These are phyloP conservation scores for Episyrphus balteatus DNA, from an alignment of 1,140 invertebrate species.

Conservation along the genomic window DNA sequence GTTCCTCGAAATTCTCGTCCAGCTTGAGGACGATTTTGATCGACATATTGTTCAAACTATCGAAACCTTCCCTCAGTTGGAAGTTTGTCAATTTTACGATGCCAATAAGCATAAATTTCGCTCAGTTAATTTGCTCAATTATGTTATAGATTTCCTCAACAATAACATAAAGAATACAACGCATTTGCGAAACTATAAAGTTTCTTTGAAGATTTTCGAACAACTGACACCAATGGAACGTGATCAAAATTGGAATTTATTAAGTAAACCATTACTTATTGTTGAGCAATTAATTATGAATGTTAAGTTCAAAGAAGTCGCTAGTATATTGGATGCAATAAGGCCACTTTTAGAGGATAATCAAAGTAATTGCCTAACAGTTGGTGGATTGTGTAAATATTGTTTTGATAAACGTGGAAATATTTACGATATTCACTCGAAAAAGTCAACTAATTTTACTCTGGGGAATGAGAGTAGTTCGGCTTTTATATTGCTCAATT, in stretches of 20 bases:
- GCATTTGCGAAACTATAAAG: constrained; percentile 48
- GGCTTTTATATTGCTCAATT: constrained; percentile 28
- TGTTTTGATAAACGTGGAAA: constrained; percentile 28
- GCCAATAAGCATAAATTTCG: constrained; percentile 49
- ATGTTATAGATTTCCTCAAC: constrained; percentile 48
- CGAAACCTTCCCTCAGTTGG: constrained; percentile 35
- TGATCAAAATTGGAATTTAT: constrained; percentile 47
- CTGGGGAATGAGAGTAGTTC: constrained; percentile 17
- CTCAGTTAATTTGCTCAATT: constrained; percentile 48
- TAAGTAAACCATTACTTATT: constrained; percentile 55
- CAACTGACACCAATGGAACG: constrained; percentile 42
- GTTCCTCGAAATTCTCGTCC: constrained; percentile 17
- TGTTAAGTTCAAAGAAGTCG: constrained; percentile 53
- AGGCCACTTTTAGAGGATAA: constrained; percentile 15
- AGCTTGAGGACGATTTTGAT: constrained; percentile 23
- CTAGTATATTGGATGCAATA: constrained; percentile 40
- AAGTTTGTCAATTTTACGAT: constrained; percentile 48
- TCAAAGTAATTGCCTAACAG: constrained; percentile 12
- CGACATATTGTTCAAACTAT: constrained; percentile 30
- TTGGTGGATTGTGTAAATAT: constrained; percentile 19
- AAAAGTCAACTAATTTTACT: constrained; percentile 13
- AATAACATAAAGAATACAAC: constrained; percentile 42
- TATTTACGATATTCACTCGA: constrained; percentile 15
- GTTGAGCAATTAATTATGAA: constrained; percentile 68
- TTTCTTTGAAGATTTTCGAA: constrained; percentile 23